These are phyloP conservation scores for Eupithecia vulgata DNA, from an alignment of 2,888 invertebrate genomes.

Conservation along the genomic window DNA sequence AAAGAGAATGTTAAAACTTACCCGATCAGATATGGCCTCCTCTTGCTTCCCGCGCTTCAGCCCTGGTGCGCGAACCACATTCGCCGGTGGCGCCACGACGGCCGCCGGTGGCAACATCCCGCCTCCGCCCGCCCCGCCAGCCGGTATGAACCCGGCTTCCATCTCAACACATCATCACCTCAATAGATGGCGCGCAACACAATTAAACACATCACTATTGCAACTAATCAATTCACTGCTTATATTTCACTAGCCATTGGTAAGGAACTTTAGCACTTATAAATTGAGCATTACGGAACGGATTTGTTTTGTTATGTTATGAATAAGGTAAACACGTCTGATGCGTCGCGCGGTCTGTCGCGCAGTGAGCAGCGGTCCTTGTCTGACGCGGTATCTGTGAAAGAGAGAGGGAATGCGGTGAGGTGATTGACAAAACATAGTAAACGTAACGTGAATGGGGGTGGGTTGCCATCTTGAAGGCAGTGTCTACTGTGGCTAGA, in stretches of 20 bases:
- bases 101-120: conserved; percentile 56
- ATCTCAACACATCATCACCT: conserved; percentile 49
- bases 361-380: conserved; percentile 44
- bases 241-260: conserved; percentile 33
- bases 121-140: conserved; percentile 53
- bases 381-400: conserved; percentile 61
- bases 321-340: conserved; percentile 18
- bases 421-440: conserved; percentile 60
- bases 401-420: conserved; percentile 57
- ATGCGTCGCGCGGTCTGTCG: conserved; percentile 17
- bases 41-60: conserved; percentile 92
- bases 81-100: conserved; percentile 81
- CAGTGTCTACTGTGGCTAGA: background rate
- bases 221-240: conserved; percentile 45
- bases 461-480: conserved; percentile 46
- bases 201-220: conserved; percentile 38
- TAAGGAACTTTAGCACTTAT: conserved; percentile 38
- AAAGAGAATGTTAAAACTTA: conserved; percentile 79
- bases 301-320: conserved; percentile 25
- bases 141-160: conserved; percentile 81
- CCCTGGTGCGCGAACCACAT: conserved; percentile 90
- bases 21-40: conserved; percentile 90
- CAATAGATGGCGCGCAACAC: conserved; percentile 21
- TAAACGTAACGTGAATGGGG: conserved; percentile 49
- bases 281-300: conserved; percentile 33